These are phyloP conservation scores for Caenorhabditis tropicalis DNA, from an alignment of 1,140 invertebrate genomes.

Conservation along the genomic window DNA sequence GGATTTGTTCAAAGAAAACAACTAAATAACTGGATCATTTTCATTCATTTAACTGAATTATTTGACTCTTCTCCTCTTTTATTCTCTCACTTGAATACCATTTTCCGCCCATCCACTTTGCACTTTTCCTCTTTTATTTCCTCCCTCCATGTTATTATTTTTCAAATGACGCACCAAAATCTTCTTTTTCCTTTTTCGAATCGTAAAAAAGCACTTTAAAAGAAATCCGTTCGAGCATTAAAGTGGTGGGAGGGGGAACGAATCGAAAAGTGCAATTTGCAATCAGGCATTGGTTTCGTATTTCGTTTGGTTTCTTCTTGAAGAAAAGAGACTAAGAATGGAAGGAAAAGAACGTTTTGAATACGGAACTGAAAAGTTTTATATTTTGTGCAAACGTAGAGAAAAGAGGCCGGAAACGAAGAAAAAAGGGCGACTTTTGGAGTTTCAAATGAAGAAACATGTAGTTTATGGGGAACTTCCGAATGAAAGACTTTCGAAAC, in stretches of 20 bases:
- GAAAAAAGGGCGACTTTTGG: no score
- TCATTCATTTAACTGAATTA: no score
- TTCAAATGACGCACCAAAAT: not conserved
- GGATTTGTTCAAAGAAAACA: no score
- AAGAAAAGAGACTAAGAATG: not conserved
- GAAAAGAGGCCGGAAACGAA: not conserved
- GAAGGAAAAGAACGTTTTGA: not conserved
- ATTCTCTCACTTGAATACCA: not conserved
- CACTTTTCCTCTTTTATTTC: not conserved
- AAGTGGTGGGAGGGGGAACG: not conserved
- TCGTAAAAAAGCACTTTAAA: slow-evolving; percentile 25
- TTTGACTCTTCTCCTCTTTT: not conserved
- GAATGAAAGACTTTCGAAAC: not conserved
- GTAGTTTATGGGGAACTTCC: no score
- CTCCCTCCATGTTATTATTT: not conserved
- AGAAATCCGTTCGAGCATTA: slow-evolving; percentile 36
- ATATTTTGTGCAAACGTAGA: not conserved
- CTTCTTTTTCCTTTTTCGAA: not conserved
- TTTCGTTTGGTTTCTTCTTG: not conserved
- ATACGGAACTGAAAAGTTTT: not conserved
- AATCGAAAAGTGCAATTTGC: slow-evolving; percentile 26
- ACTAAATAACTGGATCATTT: no score
- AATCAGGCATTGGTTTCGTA: slow-evolving; percentile 26
- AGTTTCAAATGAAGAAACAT: no score
- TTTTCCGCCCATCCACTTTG: not conserved